Base-by-base conservation (phyloP, 1,140 invertebrate genomes). In the Drosophila virilis region DNA sequence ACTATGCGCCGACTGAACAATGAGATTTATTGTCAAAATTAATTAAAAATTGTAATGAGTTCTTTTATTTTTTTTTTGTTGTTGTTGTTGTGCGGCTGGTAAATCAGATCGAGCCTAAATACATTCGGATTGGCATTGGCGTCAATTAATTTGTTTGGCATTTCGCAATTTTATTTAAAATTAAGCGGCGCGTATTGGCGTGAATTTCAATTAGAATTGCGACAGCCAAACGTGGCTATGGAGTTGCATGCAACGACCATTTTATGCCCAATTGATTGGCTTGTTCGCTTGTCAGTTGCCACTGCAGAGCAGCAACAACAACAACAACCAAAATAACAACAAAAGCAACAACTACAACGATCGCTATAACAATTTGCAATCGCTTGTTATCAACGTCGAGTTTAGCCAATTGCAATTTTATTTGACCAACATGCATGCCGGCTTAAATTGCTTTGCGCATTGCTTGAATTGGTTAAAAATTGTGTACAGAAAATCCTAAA, bases 1-100 rank as follows among this genome's bases (percentile, higher is more conserved):
- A 48, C 66, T 15, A 38, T 28, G 42, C 9, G 43, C 12, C n/a
- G 28, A 32, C 33, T 17, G 65, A 50, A 58, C 64, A 61, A 50
- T 48, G 50, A 58, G 78, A 88, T 88, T 82, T 82, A 83, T 86
- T 86, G 83, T 82, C 79, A 86, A 86, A 88, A 86, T 86, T 86
- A 86, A 86, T 86, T 86, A 86, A 86, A 86, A 86, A 88, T 86
- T 89, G 83, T 86, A 88, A 86, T 86, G 76, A 88, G 83, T 61
- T 82, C 52, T 33, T 58, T 54, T 58, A 28, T 28, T 4, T 28
- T 0, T 0, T 22, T 22, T 22, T 17, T 22, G 22, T 28, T 28
- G 0, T 28, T 28, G 22, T 28, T 28, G 22, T 12, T 28, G 42
- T 4, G 38, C 15, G 35, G 15, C 35, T 51, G 51, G 51, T 15